A percentile compares a stretch with the other conserved stretches of the same genome.
These are phyloP conservation scores for Trichopoda pennipes DNA, from an alignment of 2,888 invertebrate species.

Conservation along the genomic window DNA sequence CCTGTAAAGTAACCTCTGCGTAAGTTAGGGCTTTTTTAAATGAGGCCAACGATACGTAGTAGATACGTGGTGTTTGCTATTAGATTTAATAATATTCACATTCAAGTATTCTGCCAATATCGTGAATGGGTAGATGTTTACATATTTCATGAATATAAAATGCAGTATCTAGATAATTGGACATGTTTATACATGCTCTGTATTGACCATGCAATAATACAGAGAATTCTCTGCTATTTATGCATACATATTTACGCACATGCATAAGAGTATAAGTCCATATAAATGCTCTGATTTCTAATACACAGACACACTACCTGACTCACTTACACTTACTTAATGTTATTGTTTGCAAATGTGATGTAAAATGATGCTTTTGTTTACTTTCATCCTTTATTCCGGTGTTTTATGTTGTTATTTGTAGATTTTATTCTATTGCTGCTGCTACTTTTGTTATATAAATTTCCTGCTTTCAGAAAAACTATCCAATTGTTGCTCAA, in stretches of 20 bases:
- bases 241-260: not conserved
- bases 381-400: constrained; percentile 49
- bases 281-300: constrained; percentile 1
- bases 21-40: no score
- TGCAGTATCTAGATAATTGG: constrained; percentile 16
- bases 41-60: not conserved
- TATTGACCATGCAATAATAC: not conserved
- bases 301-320: not conserved
- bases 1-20: no score
- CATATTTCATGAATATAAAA: not conserved
- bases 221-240: no score
- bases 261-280: not conserved
- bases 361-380: constrained; percentile 56
- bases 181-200: constrained; percentile 9
- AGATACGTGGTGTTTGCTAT: not conserved
- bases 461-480: constrained; percentile 53
- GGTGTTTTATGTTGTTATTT: constrained; percentile 40
- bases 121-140: not conserved
- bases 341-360: constrained; percentile 2
- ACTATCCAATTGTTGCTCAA: constrained; percentile 11
- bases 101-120: not conserved
- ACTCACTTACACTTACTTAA: not conserved
- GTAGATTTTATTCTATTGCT: constrained; percentile 5
- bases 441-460: constrained; percentile 28
- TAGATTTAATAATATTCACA: not conserved